Percentiles rank a stretch among this genome's conserved stretches.
Conservation (phyloP, 2,113 vertebrate species). For the Gasterosteus nipponicus region DNA sequence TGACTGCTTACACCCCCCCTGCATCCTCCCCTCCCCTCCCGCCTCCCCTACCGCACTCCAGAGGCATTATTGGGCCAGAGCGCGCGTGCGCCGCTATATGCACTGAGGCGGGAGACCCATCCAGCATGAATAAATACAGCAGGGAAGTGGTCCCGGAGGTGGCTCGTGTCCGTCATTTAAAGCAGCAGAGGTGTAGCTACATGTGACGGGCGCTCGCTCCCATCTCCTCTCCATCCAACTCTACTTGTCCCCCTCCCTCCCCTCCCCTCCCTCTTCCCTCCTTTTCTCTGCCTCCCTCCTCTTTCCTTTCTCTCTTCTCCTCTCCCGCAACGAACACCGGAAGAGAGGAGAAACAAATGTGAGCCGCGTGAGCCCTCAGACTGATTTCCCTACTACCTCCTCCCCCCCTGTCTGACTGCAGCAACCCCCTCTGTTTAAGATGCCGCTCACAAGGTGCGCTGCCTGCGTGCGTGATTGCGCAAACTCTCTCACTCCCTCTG, state of each 20-base stretch:
- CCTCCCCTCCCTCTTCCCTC: not conserved
- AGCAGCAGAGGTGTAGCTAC: not conserved
- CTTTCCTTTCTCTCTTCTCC: not conserved
- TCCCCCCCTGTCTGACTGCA: slow-evolving; percentile 60
- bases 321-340: slow-evolving; percentile 10
- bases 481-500: not conserved
- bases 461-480: too few relatives aligned
- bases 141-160: not conserved
- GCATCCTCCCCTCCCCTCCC: slow-evolving; percentile 20
- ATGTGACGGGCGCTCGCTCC: slow-evolving; percentile 4
- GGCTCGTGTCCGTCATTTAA: not conserved
- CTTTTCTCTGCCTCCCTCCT: not conserved
- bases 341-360: not conserved
- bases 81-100: slow-evolving; percentile 6
- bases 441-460: slow-evolving; percentile 72
- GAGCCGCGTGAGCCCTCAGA: slow-evolving; percentile 36
- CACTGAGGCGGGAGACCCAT: not conserved
- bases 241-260: not conserved
- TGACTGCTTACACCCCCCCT: slow-evolving; percentile 3
- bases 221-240: not conserved
- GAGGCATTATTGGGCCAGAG: slow-evolving; percentile 1
- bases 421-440: slow-evolving; percentile 70
- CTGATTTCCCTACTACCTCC: slow-evolving; percentile 45
- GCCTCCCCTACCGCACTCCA: slow-evolving; percentile 22
- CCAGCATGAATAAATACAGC: slow-evolving; percentile 7